Percentiles rank a stretch among this genome's conserved stretches.
Conservation (phyloP, 2,113 vertebrate genomes). For the Malurus elegans region DNA sequence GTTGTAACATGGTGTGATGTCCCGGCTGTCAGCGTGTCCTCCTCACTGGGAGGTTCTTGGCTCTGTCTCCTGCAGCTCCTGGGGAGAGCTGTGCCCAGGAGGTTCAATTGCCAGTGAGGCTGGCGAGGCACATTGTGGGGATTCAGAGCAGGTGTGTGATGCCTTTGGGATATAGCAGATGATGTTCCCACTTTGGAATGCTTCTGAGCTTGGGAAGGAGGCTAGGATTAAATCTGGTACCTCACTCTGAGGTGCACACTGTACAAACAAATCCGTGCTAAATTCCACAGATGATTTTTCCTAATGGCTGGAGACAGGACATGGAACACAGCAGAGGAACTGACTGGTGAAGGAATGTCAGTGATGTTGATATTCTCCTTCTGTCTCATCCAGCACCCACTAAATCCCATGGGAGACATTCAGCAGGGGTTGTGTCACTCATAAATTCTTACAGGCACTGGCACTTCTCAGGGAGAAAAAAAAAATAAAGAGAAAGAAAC, state of each 20-base stretch:
- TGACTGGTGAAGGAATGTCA: neutral
- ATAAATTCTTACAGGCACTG: neutral
- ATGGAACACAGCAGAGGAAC: neutral
- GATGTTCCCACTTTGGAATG: neutral
- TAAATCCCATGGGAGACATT: neutral
- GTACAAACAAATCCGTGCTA: neutral
- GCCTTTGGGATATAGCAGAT: neutral
- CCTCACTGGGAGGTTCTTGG: neutral
- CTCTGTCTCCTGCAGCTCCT: neutral
- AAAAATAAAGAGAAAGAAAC: neutral
- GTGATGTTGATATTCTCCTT: neutral
- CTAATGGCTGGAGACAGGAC: neutral
- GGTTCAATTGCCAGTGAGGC: neutral
- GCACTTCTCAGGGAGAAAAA: neutral
- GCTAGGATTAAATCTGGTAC: neutral
- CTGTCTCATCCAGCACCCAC: neutral
- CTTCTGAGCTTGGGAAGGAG: neutral
- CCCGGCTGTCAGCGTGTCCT: neutral
- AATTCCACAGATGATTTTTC: neutral
- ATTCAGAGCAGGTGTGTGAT: neutral
- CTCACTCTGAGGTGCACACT: neutral
- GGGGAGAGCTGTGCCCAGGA: neutral
- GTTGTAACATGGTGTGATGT: neutral
- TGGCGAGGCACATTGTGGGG: neutral
- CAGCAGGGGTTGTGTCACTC: neutral